Percentiles rank a stretch among this genome's conserved stretches.
phyloP scores from a whole-genome alignment of 1,140 invertebrate genomes.

The Drosophila teissieri region DNA sequence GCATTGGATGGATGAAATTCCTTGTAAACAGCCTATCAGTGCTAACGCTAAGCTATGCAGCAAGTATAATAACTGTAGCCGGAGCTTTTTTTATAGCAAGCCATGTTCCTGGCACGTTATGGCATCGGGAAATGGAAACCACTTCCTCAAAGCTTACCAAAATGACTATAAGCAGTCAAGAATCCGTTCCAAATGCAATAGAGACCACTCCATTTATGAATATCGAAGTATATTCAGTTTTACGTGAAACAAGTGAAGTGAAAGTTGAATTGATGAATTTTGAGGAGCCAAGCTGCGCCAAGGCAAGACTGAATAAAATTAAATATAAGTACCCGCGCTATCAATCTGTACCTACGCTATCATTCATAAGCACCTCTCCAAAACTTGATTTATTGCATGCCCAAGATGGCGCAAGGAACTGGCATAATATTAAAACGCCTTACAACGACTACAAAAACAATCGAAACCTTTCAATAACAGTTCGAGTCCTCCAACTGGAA shows the following conservation, averaged over 20 bases:
- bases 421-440: conserved; percentile 69
- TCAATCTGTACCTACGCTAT: conserved; percentile 6
- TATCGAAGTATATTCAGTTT: conserved; percentile 22
- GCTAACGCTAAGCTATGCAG: conserved; percentile 89
- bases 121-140: conserved; percentile 53
- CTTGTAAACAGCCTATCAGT: conserved; percentile 88
- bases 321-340: conserved; percentile 18
- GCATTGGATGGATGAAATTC: conserved; percentile 86
- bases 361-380: conserved; percentile 16
- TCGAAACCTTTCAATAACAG: conserved; percentile 8
- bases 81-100: conserved; percentile 89
- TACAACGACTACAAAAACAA: conserved; percentile 37
- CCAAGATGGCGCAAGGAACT: conserved; percentile 47
- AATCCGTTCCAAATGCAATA: conserved; percentile 6
- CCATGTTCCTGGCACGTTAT: conserved; percentile 85
- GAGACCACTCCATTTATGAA: conserved; percentile 13
- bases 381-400: conserved; percentile 13
- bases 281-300: conserved; percentile 60
- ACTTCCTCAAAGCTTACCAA: not conserved
- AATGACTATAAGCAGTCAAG: conserved; percentile 6
- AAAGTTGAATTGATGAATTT: conserved; percentile 21
- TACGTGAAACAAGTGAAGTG: not conserved
- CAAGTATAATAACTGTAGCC: conserved; percentile 89
- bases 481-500: conserved; percentile 10
- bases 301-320: conserved; percentile 56